Conservation (phyloP, 2,113 vertebrate species). For the Chaenogobius annularis region DNA sequence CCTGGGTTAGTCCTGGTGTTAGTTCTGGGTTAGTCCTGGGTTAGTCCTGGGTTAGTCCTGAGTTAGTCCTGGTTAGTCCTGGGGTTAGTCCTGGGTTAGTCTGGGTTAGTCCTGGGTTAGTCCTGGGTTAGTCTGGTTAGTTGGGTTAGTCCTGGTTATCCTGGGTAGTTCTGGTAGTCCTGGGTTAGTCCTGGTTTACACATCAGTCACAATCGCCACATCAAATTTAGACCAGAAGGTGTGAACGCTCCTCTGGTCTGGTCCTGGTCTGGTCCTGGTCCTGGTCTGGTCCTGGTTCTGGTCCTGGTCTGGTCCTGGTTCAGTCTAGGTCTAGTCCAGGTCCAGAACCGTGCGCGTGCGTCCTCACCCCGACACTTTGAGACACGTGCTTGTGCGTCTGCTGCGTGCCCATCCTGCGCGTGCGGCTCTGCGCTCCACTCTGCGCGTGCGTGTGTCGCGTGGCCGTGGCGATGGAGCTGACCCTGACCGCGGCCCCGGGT, state of each 20-base stretch:
- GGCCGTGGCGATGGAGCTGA: constrained; percentile 74
- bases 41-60: background rate
- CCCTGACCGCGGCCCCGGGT: constrained; percentile 55
- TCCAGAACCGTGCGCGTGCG: background rate
- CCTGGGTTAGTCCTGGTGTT: no score
- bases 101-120: background rate
- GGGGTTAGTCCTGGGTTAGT: background rate
- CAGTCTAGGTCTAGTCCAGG: background rate
- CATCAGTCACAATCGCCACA: no score
- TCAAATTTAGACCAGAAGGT: no score
- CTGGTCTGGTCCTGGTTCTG: background rate
- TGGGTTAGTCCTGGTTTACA: background rate
- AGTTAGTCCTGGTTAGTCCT: background rate
- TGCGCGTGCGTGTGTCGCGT: constrained; percentile 73
- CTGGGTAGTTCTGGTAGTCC: background rate
- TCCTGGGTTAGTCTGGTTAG: background rate
- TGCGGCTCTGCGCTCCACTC: constrained; percentile 83
- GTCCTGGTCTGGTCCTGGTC: background rate
- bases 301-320: background rate
- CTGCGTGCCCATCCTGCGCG: constrained; percentile 81
- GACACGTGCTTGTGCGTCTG: constrained; percentile 67
- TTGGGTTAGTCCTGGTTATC: background rate
- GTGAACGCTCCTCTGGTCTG: background rate
- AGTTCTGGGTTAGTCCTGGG: background rate
- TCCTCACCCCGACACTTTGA: constrained; percentile 79